phyloP scores from a whole-genome alignment of 2,797 vertebrate species.

The Carapus acus region DNA sequence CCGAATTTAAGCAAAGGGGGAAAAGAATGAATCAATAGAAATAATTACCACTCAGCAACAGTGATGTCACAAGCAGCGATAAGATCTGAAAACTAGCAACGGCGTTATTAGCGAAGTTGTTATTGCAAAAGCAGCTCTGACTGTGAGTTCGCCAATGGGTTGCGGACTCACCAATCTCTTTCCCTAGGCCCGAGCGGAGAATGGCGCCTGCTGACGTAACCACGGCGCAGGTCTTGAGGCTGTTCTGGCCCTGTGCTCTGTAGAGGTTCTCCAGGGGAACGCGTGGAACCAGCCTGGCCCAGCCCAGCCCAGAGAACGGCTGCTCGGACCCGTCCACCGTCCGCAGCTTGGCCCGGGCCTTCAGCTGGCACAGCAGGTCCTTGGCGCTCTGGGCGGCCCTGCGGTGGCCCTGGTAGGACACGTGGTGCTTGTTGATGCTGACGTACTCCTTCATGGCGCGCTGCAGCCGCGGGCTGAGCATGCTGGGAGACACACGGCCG shows the following conservation, averaged over 20 bases:
- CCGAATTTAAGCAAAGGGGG: no score
- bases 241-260: constrained; percentile 39
- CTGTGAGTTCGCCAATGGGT: no score
- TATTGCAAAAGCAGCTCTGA: no score
- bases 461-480: constrained; percentile 89
- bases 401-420: constrained; percentile 77
- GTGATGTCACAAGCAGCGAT: no score
- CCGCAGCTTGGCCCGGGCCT: constrained; percentile 73
- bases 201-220: constrained; percentile 96
- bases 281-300: constrained; percentile 81
- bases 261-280: constrained; percentile 75
- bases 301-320: constrained; percentile 86
- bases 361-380: constrained; percentile 85
- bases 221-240: constrained; percentile 85
- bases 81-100: no score
- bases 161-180: constrained; percentile 90
- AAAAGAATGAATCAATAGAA: no score
- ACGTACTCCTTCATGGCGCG: constrained; percentile 91
- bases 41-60: no score
- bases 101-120: no score
- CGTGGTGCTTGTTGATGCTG: constrained; percentile 86
- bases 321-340: constrained; percentile 88
- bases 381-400: constrained; percentile 59
- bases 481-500: constrained; percentile 80
- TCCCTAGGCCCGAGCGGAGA: constrained; percentile 87